A percentile compares a stretch with the other conserved stretches of the same genome.
Evolutionary conservation across 2,113 vertebrate genomes (phyloP).

Genomic region (Thymallus thymallus): DNA sequence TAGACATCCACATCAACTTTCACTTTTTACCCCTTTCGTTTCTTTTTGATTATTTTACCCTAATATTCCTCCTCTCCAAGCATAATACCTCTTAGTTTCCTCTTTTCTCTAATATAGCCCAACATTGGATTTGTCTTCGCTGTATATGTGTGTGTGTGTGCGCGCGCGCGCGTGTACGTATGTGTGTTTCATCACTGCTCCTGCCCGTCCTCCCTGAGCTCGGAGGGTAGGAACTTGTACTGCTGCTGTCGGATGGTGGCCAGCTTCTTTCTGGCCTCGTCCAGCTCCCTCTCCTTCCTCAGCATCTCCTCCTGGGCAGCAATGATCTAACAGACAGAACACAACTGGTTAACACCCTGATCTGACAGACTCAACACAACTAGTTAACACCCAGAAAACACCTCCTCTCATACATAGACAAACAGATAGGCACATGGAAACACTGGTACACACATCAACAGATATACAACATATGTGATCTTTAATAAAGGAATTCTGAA

Average conservation of each 20-base stretch:
- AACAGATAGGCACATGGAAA: not conserved
- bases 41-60: constrained; percentile 41
- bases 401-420: not conserved
- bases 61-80: constrained; percentile 29
- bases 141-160: not conserved
- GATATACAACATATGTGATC: too few species aligned
- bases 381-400: too few species aligned
- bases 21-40: constrained; percentile 37
- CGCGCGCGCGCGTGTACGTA: constrained; percentile 6
- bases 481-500: too few species aligned
- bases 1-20: constrained; percentile 47
- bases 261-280: constrained; percentile 91
- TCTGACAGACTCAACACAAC: not conserved
- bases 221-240: constrained; percentile 95
- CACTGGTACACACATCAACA: not conserved
- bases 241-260: constrained; percentile 96
- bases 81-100: constrained; percentile 15
- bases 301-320: constrained; percentile 98
- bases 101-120: constrained; percentile 20
- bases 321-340: constrained; percentile 81
- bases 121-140: constrained; percentile 33
- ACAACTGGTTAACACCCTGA: not conserved
- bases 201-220: constrained; percentile 86
- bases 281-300: constrained; percentile 91
- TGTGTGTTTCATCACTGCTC: constrained; percentile 64